Conservation (phyloP, 2,888 invertebrate genomes). For the Drosophila pseudotakahashii region DNA sequence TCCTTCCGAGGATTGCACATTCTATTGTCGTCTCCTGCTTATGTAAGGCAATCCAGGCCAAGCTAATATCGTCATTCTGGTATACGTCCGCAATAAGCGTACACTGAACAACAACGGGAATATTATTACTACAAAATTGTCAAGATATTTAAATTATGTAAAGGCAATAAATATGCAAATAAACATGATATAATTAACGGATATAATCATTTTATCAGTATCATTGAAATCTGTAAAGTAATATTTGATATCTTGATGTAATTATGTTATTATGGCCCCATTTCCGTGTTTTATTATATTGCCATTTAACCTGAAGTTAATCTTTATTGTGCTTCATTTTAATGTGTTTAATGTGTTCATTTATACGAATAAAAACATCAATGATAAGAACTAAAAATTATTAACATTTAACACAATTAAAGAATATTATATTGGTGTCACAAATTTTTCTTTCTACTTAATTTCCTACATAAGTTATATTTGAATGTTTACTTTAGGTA, state of each 20-base stretch:
- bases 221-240: neutral
- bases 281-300: neutral
- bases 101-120: conserved; percentile 32
- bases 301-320: neutral
- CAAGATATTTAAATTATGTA: neutral
- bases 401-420: no score
- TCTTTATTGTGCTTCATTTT: conserved; percentile 3
- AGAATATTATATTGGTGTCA: no score
- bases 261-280: neutral
- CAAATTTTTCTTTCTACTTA: neutral
- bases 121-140: neutral
- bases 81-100: conserved; percentile 45
- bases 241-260: neutral
- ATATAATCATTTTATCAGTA: neutral
- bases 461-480: neutral
- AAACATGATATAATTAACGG: no score
- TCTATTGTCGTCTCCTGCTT: conserved; percentile 53
- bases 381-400: no score
- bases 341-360: no score
- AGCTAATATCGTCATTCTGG: conserved; percentile 63
- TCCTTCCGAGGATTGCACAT: conserved; percentile 43
- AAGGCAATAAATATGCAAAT: neutral
- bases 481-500: no score
- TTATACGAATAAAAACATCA: no score
- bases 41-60: conserved; percentile 53